Evolutionary conservation across 2,113 vertebrate genomes (phyloP).

Genomic region (Hemiscyllium ocellatum): DNA sequence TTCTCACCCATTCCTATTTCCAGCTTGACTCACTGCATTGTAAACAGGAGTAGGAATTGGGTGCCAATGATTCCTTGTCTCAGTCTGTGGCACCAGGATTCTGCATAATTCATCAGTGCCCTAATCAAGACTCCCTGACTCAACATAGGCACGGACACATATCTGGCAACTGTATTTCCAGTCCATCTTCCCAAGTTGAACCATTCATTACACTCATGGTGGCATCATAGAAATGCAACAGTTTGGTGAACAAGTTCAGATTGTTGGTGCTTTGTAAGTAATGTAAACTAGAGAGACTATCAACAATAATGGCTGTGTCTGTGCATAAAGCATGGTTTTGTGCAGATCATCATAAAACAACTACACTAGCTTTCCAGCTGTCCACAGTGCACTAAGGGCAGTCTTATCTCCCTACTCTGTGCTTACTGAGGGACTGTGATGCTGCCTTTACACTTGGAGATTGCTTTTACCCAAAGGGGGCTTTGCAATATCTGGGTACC

Average conservation of each 20-base stretch:
- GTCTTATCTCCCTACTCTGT: background rate
- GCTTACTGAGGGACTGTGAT: background rate
- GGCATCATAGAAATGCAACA: background rate
- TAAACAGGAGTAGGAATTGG: background rate
- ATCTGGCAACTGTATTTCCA: background rate
- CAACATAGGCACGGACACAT: background rate
- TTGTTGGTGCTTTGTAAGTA: background rate
- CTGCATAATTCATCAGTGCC: background rate
- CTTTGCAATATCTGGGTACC: background rate
- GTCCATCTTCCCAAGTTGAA: background rate
- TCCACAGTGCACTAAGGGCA: background rate
- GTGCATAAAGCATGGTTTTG: background rate
- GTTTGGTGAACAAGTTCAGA: background rate
- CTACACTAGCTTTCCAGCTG: background rate
- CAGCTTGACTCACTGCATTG: background rate
- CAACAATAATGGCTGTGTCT: background rate
- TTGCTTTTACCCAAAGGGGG: background rate
- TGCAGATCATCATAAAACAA: background rate
- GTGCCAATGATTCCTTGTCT: background rate
- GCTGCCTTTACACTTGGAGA: background rate
- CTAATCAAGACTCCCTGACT: background rate
- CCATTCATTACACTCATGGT: background rate
- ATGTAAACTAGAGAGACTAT: background rate
- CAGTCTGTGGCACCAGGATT: too few relatives aligned
- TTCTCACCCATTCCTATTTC: background rate